phyloP scores from a whole-genome alignment of 2,888 invertebrate species.

The Eilema sororculum region DNA sequence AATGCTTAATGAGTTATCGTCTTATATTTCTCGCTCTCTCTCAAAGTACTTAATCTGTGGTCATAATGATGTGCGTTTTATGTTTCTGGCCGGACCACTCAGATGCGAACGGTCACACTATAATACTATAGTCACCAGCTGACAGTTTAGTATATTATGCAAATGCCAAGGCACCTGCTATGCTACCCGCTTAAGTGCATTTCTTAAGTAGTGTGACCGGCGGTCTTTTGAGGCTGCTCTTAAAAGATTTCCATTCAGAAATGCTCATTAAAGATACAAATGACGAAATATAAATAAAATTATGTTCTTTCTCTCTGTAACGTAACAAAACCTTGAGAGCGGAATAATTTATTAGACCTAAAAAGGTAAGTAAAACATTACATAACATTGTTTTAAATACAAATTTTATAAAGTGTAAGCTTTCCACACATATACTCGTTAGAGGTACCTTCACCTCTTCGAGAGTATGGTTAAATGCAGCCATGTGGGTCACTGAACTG shows the following conservation, averaged over 20 bases:
- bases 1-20: background rate
- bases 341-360: background rate
- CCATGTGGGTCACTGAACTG: constrained; percentile 60
- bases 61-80: background rate
- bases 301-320: background rate
- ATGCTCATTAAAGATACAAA: background rate
- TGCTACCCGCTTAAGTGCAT: background rate
- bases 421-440: constrained; percentile 28
- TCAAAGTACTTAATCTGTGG: background rate
- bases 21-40: background rate
- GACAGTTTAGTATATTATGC: background rate
- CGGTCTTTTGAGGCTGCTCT: background rate
- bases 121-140: background rate
- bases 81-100: background rate
- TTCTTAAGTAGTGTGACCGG: background rate
- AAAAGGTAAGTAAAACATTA: background rate
- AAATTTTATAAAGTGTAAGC: constrained; percentile 32
- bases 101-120: background rate
- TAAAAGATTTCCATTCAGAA: background rate
- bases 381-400: constrained; percentile 16
- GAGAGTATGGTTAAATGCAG: constrained; percentile 52
- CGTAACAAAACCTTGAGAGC: background rate
- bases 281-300: background rate
- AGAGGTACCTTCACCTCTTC: constrained; percentile 42
- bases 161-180: background rate